Evolutionary conservation across 2,797 vertebrate species (phyloP), one percentile per base, ranked within the genome.

Genomic region (Anguilla megastoma): DNA sequence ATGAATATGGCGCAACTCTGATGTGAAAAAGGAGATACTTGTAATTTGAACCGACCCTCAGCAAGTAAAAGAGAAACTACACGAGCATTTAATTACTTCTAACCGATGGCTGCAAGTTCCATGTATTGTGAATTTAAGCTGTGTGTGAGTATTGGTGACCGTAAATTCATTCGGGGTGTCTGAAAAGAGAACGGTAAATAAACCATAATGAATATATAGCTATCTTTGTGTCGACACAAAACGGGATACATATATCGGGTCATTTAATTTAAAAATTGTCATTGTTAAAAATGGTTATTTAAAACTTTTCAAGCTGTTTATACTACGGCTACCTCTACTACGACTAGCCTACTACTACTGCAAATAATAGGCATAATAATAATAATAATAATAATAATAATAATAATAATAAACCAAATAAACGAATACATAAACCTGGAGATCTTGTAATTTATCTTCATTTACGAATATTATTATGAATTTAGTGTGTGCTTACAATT

Each of bases 21-120:
- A 96, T 96, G 97, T 97, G 98, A 98, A 98, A 98, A 97, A 97
- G 97, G 98, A 99, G 97, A 98, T 98, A 98, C 97, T 99, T 98
- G 98, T 99, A 98, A 99, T 98, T 95, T 94, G 98, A 99, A 97
- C 97, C 95, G 91, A 84, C 91, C 90, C 92, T 92, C 94, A 95
- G 96, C 95, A 90, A 95, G 92, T 93, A 93, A 94, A 92, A 94
- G 94, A 96, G 93, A 94, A 96, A 94, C 94, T 94, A 93, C 94
- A 91, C 92, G 92, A 93, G 41, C 94, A 94, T 95, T 95, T 95
- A 96, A 96, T 95, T 95, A 96, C 94, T 92, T 93, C 91, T 89
- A 92, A 48, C 48, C 50, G 16, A 88, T 83, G 21, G 74, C 71
- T 85, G 27, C 54, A 66, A 8, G 21, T 66, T 66, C 24, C 66